Conservation (phyloP, 2,113 vertebrate species). For the Boleophthalmus pectinirostris region DNA sequence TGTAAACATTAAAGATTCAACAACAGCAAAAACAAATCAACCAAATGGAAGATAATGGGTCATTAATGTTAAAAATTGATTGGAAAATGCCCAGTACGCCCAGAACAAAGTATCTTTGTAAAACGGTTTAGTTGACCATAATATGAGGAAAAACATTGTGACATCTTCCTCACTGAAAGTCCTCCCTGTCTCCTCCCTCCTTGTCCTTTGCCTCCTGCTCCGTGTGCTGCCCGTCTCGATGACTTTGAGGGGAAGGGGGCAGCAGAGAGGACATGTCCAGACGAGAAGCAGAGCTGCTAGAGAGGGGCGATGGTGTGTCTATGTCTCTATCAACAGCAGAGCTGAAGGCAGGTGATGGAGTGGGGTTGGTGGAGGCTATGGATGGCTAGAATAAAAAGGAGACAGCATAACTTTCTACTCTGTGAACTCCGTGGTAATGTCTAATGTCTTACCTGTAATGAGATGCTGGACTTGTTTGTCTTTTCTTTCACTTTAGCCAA, state of each 20-base stretch:
- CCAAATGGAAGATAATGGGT: conserved; percentile 2
- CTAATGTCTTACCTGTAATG: conserved; percentile 65
- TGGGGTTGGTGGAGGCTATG: conserved; percentile 58
- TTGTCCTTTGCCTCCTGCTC: conserved; percentile 15
- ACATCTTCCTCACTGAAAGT: neutral
- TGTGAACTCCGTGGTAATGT: neutral
- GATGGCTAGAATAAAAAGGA: conserved; percentile 62
- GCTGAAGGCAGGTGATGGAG: conserved; percentile 57
- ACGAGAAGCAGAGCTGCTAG: conserved; percentile 63
- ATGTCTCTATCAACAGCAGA: conserved; percentile 31
- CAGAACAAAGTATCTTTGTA: neutral
- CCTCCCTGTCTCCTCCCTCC: neutral
- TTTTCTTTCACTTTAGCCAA: conserved; percentile 82
- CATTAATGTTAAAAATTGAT: neutral
- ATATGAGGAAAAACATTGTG: neutral
- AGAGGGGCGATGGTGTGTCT: conserved; percentile 55
- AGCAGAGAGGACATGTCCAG: conserved; percentile 38
- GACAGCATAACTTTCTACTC: neutral
- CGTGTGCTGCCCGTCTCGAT: conserved; percentile 49
- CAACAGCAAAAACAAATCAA: conserved; percentile 62
- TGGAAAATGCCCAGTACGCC: neutral
- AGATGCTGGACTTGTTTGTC: conserved; percentile 79
- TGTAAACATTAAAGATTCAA: conserved; percentile 55
- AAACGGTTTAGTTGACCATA: neutral
- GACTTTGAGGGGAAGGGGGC: conserved; percentile 44